Conservation (phyloP, 2,888 invertebrate genomes). For the Melinaea marsaeus region DNA sequence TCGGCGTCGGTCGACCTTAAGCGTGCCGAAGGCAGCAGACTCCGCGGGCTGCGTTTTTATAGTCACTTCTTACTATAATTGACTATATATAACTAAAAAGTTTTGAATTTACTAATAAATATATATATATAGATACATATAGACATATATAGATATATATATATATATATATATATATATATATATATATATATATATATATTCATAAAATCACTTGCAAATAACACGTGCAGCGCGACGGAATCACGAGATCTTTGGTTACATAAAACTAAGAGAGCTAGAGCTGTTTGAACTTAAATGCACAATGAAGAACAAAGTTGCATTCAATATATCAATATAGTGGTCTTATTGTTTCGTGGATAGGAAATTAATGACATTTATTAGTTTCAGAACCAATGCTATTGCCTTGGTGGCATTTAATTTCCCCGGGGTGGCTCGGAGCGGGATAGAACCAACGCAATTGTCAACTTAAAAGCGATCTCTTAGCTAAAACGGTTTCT, state of each 20-base stretch:
- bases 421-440: slow-evolving; percentile 58
- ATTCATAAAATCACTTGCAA: too few species aligned
- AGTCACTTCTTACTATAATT: not conserved
- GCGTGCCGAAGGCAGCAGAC: not conserved
- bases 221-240: too few species aligned
- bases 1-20: slow-evolving; percentile 4
- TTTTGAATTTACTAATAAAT: too few species aligned
- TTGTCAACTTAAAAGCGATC: slow-evolving; percentile 36
- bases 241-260: too few species aligned
- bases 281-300: too few species aligned
- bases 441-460: slow-evolving; percentile 33
- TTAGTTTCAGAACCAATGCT: slow-evolving; percentile 51
- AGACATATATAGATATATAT: too few species aligned
- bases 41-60: not conserved
- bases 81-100: not conserved
- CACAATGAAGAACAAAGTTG: too few species aligned
- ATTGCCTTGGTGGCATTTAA: slow-evolving; percentile 49
- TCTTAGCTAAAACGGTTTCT: slow-evolving; percentile 25
- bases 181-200: not conserved
- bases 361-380: slow-evolving; percentile 58
- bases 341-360: slow-evolving; percentile 17
- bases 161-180: too few species aligned
- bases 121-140: too few species aligned
- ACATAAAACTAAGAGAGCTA: too few species aligned
- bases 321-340: too few species aligned